Base-by-base conservation (phyloP, 2,888 invertebrate genomes). In the Napeogenes sylphis region DNA sequence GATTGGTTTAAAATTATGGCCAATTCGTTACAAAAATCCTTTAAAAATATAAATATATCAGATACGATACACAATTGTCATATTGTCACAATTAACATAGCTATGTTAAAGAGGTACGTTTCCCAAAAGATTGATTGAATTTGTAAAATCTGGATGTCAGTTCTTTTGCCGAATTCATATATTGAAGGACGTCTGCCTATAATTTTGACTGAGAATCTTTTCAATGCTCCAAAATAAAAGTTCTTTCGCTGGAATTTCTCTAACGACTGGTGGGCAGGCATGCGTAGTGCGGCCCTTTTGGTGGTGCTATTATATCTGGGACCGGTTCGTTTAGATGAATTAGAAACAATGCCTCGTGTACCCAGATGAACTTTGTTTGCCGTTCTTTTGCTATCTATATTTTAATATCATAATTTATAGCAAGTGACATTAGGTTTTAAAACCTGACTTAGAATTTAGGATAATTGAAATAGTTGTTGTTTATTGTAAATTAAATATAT, bases 291-390 rank as follows among this genome's bases (percentile, higher is more conserved):
- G 68, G 78, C 81, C 73, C 72, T 78, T 79, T 83, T 79, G 21
- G 21, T 67, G 77, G 79, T 77, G 76, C 80, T 79, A 85, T 84
- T 85, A 87, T 83, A 82, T 82, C 66, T 59, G 74, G 72, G 77
- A 90, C 90, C 88, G 87, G 90, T 88, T 83, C 73, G 75, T 82
- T 84, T 82, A 78, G 82, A 81, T 79, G 79, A 84, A 85, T 87
- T 84, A 85, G 77, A 87, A 81, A 90, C 86, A 88, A 87, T 88
- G 73, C 75, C 21, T 21, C 21, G 75, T 73, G 71, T 72, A 70
- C 67, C 65, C 69, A 65, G 64, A 74, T 77, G 79, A 77, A 79
- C 76, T 75, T 74, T 74, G 68, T 72, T 71, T 73, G 75, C 79
- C 73, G 76, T 70, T 68, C 64, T 53, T 38, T 56, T 58, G 75